Evolutionary conservation across 2,888 invertebrate genomes (phyloP).

Genomic region (Antheraea yamamai): DNA sequence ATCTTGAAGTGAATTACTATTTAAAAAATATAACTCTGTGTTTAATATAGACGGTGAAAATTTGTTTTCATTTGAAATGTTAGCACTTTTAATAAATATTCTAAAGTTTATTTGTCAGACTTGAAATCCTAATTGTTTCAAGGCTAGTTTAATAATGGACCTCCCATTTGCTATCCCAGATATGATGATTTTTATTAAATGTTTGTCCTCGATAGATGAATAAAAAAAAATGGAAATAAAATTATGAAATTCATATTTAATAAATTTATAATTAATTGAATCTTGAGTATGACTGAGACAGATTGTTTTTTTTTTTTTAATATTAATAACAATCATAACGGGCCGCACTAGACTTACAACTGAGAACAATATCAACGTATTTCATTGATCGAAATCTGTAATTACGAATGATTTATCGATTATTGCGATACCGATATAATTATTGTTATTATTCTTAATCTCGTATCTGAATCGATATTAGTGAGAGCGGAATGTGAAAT

Average conservation of each 20-base stretch:
- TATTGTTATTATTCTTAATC: background rate
- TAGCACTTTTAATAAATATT: background rate
- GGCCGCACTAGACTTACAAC: conserved; percentile 21
- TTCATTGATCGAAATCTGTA: conserved; percentile 19
- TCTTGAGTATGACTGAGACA: background rate
- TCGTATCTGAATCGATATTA: conserved; percentile 1
- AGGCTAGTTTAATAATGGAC: too few relatives aligned
- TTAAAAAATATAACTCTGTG: too few relatives aligned
- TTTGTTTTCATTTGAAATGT: background rate
- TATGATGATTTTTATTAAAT: background rate
- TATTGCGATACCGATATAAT: conserved; percentile 5
- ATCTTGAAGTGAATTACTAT: too few relatives aligned
- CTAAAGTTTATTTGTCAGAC: background rate
- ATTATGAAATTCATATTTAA: too few relatives aligned
- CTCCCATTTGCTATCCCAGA: too few relatives aligned
- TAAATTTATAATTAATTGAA: background rate
- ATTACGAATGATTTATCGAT: background rate
- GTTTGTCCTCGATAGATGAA: background rate
- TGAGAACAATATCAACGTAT: conserved; percentile 4
- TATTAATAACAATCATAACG: conserved; percentile 28
- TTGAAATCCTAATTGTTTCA: too few relatives aligned
- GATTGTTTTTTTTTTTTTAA: conserved; percentile 19
- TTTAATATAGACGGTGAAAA: background rate
- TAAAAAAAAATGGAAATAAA: background rate
- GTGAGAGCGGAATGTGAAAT: background rate